These are phyloP conservation scores for Cryptocheilus praepositus DNA, from an alignment of 2,888 invertebrate species.

Conservation along the genomic window DNA sequence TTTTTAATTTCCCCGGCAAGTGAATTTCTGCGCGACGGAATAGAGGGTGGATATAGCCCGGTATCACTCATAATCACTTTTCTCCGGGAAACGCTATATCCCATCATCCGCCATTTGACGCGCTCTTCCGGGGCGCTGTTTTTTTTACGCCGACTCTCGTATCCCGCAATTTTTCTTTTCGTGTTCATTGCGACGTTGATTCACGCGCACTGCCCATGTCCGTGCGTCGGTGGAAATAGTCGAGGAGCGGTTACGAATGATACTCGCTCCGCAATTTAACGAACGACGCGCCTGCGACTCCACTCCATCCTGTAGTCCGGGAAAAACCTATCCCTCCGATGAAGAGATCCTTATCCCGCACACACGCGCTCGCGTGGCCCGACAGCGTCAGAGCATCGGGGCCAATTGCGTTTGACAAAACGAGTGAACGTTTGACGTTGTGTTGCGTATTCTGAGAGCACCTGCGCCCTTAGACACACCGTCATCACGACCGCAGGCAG, in stretches of 20 bases:
- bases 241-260: neutral
- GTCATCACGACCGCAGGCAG: slow-evolving; percentile 15
- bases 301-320: slow-evolving; percentile 19
- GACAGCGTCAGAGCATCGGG: slow-evolving; percentile 5
- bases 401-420: slow-evolving; percentile 48
- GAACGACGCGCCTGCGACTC: neutral
- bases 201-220: no score
- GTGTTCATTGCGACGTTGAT: neutral
- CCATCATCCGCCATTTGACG: slow-evolving; percentile 16
- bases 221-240: neutral
- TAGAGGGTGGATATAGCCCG: slow-evolving; percentile 72
- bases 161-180: slow-evolving; percentile 2
- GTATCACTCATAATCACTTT: slow-evolving; percentile 74
- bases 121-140: slow-evolving; percentile 12
- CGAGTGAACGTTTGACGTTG: slow-evolving; percentile 34
- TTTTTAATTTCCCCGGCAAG: slow-evolving; percentile 74
- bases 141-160: slow-evolving; percentile 17
- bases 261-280: neutral
- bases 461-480: slow-evolving; percentile 20
- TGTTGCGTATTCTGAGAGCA: slow-evolving; percentile 16
- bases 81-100: slow-evolving; percentile 46
- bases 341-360: slow-evolving; percentile 31
- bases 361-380: slow-evolving; percentile 20
- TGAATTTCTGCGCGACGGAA: slow-evolving; percentile 69
- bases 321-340: slow-evolving; percentile 34